Conservation (phyloP, 1,140 invertebrate genomes). For the Asbolus verrucosus region DNA sequence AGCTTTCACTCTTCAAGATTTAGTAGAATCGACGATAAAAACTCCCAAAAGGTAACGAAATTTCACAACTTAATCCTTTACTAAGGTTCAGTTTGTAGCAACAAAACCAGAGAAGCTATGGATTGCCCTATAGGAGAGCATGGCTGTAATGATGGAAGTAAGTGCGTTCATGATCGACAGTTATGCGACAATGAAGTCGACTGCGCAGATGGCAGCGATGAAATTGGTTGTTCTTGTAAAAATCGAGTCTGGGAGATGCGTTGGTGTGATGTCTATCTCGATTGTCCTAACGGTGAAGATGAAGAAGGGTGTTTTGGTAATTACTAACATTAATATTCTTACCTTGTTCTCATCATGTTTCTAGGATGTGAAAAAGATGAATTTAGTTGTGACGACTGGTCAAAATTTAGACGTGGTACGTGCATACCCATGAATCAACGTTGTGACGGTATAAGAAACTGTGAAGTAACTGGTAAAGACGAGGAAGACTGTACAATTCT, state of each 20-base stretch:
- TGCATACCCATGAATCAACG: constrained; percentile 73
- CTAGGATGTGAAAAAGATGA: constrained; percentile 72
- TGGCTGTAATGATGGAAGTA: constrained; percentile 66
- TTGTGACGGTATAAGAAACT: constrained; percentile 77
- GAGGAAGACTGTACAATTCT: constrained; percentile 79
- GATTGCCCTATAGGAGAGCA: constrained; percentile 60
- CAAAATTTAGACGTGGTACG: constrained; percentile 63
- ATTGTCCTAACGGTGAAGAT: constrained; percentile 82
- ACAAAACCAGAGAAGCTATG: constrained; percentile 54
- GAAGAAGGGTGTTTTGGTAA: constrained; percentile 80
- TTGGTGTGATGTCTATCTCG: constrained; percentile 85
- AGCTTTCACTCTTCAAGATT: constrained; percentile 53
- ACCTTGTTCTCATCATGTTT: too few relatives aligned
- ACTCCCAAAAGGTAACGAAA: not conserved
- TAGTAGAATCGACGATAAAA: constrained; percentile 29
- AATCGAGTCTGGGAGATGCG: constrained; percentile 72
- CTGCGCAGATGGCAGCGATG: constrained; percentile 86
- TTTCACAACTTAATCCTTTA: not conserved
- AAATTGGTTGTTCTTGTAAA: constrained; percentile 79
- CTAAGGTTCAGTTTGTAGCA: constrained; percentile 53
- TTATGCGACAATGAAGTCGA: constrained; percentile 83
- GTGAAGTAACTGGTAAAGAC: constrained; percentile 76
- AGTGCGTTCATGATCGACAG: constrained; percentile 71
- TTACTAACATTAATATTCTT: too few relatives aligned
- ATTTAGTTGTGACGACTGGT: constrained; percentile 76